phyloP scores from a whole-genome alignment of 2,113 vertebrate species.

The Pantherophis guttatus region DNA sequence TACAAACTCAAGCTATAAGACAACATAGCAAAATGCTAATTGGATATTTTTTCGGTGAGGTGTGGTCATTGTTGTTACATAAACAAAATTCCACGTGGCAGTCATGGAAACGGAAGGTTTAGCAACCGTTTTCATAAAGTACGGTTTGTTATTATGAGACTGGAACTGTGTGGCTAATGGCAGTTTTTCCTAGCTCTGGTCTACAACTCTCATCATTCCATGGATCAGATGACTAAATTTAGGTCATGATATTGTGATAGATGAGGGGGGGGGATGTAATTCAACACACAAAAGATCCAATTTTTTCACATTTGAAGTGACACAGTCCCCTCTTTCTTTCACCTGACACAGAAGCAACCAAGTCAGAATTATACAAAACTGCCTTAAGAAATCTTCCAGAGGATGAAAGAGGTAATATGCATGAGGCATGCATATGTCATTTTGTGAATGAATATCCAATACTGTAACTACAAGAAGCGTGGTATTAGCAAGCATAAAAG shows the following conservation, averaged over 20 bases:
- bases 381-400: not conserved
- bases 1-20: not conserved
- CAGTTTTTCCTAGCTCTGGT: not conserved
- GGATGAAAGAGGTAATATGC: not conserved
- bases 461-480: not conserved
- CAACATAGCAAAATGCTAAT: not conserved
- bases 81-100: not conserved
- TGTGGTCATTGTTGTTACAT: not conserved
- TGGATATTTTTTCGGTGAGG: not conserved
- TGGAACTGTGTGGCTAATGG: not conserved
- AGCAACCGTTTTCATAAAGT: not conserved
- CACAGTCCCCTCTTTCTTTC: not conserved
- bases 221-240: not conserved
- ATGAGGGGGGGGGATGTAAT: not conserved
- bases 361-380: not conserved
- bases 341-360: not conserved
- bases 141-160: not conserved
- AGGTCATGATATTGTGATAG: not conserved
- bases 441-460: not conserved
- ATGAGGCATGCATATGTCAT: conserved; percentile 9
- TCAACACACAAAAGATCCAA: not conserved
- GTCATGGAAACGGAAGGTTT: not conserved
- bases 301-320: not conserved
- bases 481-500: not conserved
- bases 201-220: not conserved